phyloP scores from a whole-genome alignment of 2,888 invertebrate genomes.

The Phlogophora meticulosa region DNA sequence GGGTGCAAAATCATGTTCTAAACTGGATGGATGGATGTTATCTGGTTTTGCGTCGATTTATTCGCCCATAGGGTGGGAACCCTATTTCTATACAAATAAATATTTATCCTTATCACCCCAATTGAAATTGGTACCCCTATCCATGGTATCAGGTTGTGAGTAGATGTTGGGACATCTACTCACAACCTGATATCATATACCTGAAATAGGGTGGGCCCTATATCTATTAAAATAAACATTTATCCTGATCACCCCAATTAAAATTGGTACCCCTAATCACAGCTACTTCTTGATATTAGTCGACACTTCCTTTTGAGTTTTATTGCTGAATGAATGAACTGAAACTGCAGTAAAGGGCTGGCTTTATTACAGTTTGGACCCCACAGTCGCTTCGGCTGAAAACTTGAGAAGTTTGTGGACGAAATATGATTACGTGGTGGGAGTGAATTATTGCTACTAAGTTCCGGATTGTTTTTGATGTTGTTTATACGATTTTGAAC shows the following conservation, averaged over 20 bases:
- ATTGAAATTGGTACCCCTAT: conserved; percentile 27
- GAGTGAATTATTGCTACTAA: conserved; percentile 37
- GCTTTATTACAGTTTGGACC: conserved; percentile 61
- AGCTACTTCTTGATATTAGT: conserved; percentile 63
- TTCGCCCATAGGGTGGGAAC: too few species aligned
- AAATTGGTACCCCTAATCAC: conserved; percentile 36
- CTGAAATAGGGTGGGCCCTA: too few species aligned
- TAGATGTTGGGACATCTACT: too few species aligned
- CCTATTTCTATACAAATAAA: too few species aligned
- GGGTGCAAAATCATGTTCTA: too few species aligned
- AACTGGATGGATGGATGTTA: too few species aligned
- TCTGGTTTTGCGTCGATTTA: too few species aligned
- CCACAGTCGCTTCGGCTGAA: conserved; percentile 38
- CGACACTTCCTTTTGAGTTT: conserved; percentile 65
- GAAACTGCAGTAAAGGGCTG: conserved; percentile 67
- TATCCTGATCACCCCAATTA: conserved; percentile 1
- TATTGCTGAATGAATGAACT: conserved; percentile 66
- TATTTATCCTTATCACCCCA: conserved; percentile 2
- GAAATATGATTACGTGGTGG: conserved; percentile 50
- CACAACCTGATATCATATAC: too few species aligned
- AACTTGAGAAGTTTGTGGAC: conserved; percentile 54
- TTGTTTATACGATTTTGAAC: background rate
- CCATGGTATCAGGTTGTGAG: too few species aligned
- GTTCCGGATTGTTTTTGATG: conserved; percentile 4
- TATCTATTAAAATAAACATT: background rate